Evolutionary conservation across 2,797 vertebrate genomes (phyloP).

Genomic region (Spinus pinus): DNA sequence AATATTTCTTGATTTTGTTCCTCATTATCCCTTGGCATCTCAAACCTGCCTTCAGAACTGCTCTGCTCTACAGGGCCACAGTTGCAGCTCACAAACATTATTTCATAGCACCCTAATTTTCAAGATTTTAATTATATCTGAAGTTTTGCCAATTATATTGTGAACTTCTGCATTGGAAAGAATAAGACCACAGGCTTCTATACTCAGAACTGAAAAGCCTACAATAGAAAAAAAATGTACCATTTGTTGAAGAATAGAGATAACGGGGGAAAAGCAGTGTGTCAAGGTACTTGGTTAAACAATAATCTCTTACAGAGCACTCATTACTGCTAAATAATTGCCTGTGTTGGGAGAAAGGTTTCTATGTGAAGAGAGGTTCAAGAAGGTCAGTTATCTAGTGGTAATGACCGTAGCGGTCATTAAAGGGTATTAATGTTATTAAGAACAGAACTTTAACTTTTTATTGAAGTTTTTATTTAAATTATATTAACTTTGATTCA

Average conservation of each 20-base stretch:
- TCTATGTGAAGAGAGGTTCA: slow-evolving; percentile 67
- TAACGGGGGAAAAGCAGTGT: slow-evolving; percentile 45
- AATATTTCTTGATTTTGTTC: neutral
- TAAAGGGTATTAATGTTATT: slow-evolving; percentile 76
- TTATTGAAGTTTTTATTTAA: slow-evolving; percentile 80
- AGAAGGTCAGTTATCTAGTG: slow-evolving; percentile 73
- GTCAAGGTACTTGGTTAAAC: slow-evolving; percentile 64
- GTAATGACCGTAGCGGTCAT: slow-evolving; percentile 74
- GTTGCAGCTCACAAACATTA: slow-evolving; percentile 11
- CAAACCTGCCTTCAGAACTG: neutral
- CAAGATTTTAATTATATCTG: slow-evolving; percentile 59
- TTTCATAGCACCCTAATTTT: slow-evolving; percentile 47
- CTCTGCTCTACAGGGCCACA: neutral
- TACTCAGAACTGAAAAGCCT: slow-evolving; percentile 52
- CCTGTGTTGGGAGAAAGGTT: slow-evolving; percentile 66
- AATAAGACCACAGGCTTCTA: slow-evolving; percentile 16
- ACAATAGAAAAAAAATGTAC: slow-evolving; percentile 55
- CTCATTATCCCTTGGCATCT: neutral
- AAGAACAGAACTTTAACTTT: slow-evolving; percentile 76
- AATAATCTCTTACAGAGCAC: slow-evolving; percentile 62
- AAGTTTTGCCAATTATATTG: slow-evolving; percentile 45
- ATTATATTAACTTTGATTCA: slow-evolving; percentile 78
- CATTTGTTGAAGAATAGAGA: slow-evolving; percentile 59
- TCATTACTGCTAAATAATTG: slow-evolving; percentile 72
- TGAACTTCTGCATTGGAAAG: slow-evolving; percentile 1